Base-by-base conservation (phyloP, 30 jellyfish, hydroid and myxozoan genomes). In the Pelagia noctiluca region DNA sequence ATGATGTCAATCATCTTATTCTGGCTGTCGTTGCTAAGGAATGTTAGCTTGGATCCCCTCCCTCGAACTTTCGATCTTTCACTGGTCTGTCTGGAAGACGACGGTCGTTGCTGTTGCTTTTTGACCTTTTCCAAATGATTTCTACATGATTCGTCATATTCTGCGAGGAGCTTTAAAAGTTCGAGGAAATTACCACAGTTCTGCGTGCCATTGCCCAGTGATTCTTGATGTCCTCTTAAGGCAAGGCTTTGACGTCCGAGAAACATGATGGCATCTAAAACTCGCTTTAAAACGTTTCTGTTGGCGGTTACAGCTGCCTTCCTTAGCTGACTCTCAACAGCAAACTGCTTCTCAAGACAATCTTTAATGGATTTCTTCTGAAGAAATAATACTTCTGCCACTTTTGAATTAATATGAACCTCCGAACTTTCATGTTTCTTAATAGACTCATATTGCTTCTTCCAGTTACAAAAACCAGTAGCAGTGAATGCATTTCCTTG, bases 241-340 rank as follows among this genome's bases (percentile, higher is more conserved):
- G 89, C 89, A n/a, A 78, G 68, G 31, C 71, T 70, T 78, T 78
- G 89, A 21, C 71, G 67, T 32, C 84, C 89, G 35, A 78, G 70
- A 18, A 60, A 63, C 85, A 61, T 33, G 25, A 60, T 35, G 19
- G 26, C 28, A 22, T 54, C 85, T 16, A 54, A 49, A 1, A 78
- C 26, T 35, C 89, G n/a, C 57, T 78, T 16, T 71, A 78, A 18
- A 18, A 54, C 47, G 16, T 38, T 33, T 61, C 82, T 60, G 49
- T 78, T 78, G 18, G 82, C 35, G 18, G 10, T 19, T 2, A 47
- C 80, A 13, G 32, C 34, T 54, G 1, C 47, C 84, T 64, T 78
- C 62, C 78, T 26, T 12, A 23, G 84, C 18, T 71, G 72, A 26
- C 38, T 57, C 24, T 61, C 89, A 16, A 63, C 28, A 22, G 18